Base-by-base conservation (phyloP, 2,113 vertebrate species). In the Scatophagus argus region DNA sequence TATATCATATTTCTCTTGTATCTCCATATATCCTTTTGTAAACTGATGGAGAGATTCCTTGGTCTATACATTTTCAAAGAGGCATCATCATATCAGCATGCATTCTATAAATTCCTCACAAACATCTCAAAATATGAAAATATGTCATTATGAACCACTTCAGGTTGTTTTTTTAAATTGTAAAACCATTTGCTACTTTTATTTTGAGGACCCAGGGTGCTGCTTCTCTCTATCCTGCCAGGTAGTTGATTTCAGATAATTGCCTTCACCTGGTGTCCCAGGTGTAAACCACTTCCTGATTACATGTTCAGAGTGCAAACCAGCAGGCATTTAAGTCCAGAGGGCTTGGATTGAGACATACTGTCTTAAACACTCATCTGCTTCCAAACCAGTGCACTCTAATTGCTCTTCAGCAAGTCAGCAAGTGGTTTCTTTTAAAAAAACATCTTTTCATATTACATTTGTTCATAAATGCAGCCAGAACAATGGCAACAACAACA, bases 211-310 rank as follows among this genome's bases (percentile, higher is more conserved):
- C 5, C 19, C 38, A 23, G 31, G 67, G 27, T 59, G 4, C 41
- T 34, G 34, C 64, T 31, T 36, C 31, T 9, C 46, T 74, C 23
- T 11, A 32, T 25, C 72, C 72, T 63, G 75, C 80, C 70, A 56
- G 73, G 61, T 36, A 81, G 69, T 23, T 89, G 84, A 87, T 88
- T 92, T 82, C 77, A 68, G 58, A 66, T 81, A 85, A 84, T 90
- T 90, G 74, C 62, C 65, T 82, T 81, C 87, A 88, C 73, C 78
- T 88, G 88, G 80, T 39, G 1, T 85, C 83, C 60, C 80, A 87
- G 82, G 69, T 86, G 76, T 86, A 69, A 85, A 72, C 56, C 25
- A 44, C 74, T 74, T 84, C 64, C 74, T 81, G 79, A 87, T 84
- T 86, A 74, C 60, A 66, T 58, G 36, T 67, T 83, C 38, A 27